Base-by-base conservation (phyloP, 30 jellyfish, hydroid and myxozoan species). In the Clytia hemisphaerica region DNA sequence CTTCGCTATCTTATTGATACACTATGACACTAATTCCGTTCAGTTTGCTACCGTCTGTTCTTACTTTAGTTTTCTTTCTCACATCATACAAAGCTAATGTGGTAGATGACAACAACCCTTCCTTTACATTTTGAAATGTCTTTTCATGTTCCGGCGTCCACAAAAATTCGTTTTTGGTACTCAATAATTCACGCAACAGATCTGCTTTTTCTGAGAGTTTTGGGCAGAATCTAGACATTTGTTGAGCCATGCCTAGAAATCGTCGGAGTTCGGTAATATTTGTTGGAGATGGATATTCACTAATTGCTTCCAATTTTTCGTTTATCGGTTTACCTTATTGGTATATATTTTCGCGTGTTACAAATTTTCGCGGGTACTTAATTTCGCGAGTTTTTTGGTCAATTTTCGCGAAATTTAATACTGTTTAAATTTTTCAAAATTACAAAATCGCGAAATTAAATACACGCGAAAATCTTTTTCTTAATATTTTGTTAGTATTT, bases 191-290 rank as follows among this genome's bases (percentile, higher is more conserved):
- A 32, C 61, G 34, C 5, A 61, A 26, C 37, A 34, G 18, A 16
- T 33, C 25, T 4, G 63, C 18, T 49, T 6, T 16, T 4, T 49
- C 63, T n/a, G 61, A 54, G 26, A 61, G 74, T 14, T 61, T 14
- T 61, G 74, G 14, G 61, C 62, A 16, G 28, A 6, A 69, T 21
- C 12, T 45, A 2, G 73, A 18, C 18, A 26, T 25, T 69, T 69
- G 74, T 5, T 69, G 32, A 14, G 38, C 81, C 33, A 69, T 28
- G 16, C 81, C 81, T n/a, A 69, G 27, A 37, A 69, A 69, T 45
- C 45, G 12, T 2, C 81, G 34, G 30, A 69, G 21, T n/a, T 69
- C 81, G 24, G 58, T 49, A 6, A 46, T 30, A 32, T 47, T 69
- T 2, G 81, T 48, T 28, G 81, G 81, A 32, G 57, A 14, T 45